Evolutionary conservation across 2,888 invertebrate genomes (phyloP).

Genomic region (Antitype chi): DNA sequence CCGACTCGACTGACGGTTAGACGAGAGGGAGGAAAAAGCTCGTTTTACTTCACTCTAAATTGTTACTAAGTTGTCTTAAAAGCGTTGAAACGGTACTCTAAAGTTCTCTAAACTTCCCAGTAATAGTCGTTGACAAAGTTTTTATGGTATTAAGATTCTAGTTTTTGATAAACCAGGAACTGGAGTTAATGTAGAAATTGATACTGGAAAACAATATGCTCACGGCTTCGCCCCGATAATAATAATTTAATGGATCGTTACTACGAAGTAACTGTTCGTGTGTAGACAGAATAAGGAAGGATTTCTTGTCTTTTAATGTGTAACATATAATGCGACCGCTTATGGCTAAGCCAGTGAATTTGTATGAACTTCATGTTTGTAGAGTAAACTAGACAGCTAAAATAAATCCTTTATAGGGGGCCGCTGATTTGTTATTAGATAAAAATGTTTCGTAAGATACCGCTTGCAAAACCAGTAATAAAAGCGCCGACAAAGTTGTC

Average conservation of each 20-base stretch:
- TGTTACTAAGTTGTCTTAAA: constrained; percentile 76
- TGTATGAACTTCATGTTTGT: constrained; percentile 62
- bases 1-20: constrained; percentile 59
- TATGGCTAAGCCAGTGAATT: constrained; percentile 41
- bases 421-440: constrained; percentile 70
- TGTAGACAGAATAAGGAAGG: constrained; percentile 57
- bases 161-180: constrained; percentile 64
- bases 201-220: constrained; percentile 67
- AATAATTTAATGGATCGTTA: constrained; percentile 63
- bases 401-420: constrained; percentile 68
- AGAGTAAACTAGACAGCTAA: constrained; percentile 57
- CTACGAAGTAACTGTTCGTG: constrained; percentile 51
- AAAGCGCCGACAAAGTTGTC: constrained; percentile 64
- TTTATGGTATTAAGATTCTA: constrained; percentile 75
- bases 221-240: constrained; percentile 52
- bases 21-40: constrained; percentile 74
- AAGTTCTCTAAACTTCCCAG: constrained; percentile 58
- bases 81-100: constrained; percentile 73
- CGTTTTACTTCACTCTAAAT: constrained; percentile 73
- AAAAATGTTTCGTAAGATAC: constrained; percentile 65
- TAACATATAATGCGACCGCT: constrained; percentile 36
- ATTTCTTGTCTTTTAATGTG: constrained; percentile 50
- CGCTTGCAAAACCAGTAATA: constrained; percentile 66
- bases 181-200: constrained; percentile 63
- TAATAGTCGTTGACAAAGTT: constrained; percentile 77